Evolutionary conservation across 2,888 invertebrate genomes (phyloP), one percentile per base, ranked within the genome.

Genomic region (Amphimallon solstitiale): DNA sequence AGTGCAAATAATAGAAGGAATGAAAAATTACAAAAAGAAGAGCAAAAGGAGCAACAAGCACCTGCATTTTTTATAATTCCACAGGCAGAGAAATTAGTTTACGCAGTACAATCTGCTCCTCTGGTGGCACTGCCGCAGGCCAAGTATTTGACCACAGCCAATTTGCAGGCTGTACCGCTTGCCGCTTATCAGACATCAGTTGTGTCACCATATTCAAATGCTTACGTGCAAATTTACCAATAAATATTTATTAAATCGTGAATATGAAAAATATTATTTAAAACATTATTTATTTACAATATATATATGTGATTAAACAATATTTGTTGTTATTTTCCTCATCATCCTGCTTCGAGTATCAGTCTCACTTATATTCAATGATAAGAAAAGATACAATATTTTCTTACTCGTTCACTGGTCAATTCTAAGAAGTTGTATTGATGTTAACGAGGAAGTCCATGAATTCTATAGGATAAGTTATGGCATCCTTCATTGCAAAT

Each of bases 21-120:
- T 4, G 72, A 67, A 63, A 66, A 68, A 37, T 7, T 64, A 10
- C 45, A 65, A 45, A 63, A 69, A 52, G 46, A 38, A 34, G 45
- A 66, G 29, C 49, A 23, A 34, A 29, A 9, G 9, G 59, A 51
- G 46, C 59, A 59, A 35, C 56, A 43, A 12, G 65, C 56, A 37
- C 70, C 70, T 2, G 65, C 68, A 6, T 70, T 65, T 23, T 59
- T 80, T 5, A 72, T 79, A 1, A 63, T 79, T 48, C 79, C 79
- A 7, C 79, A 77, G 70, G 71, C 65, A 10, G 77, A 80, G 66
- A 78, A 76, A 43, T 70, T 78, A 14, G 72, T 78, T 2, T 78
- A 77, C 63, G 67, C 74, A 5, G 51, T 75, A 12, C 73, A 71
- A 54, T 68, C 67, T 43, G 70, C 72, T n/a, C 70, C 70, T 34